Base-by-base conservation (phyloP, 2,888 invertebrate genomes). In the Pediacus dermestoides region DNA sequence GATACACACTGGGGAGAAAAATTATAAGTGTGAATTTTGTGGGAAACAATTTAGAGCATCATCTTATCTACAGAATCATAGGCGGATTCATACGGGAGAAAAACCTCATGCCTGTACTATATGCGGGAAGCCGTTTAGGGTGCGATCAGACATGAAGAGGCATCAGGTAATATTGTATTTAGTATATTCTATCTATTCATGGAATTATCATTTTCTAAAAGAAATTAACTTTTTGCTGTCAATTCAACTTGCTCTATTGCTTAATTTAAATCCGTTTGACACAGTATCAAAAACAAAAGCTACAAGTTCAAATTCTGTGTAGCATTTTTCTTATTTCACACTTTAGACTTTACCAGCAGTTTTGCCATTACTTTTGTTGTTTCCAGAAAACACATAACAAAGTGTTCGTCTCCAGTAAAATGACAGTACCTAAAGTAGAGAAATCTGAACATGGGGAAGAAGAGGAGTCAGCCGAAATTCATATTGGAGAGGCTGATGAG, bases 11-110 rank as follows among this genome's bases (percentile, higher is more conserved):
- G 87, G 88, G 6, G 91, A 92, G 63, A 76, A 83, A 34, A 89
- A 90, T 70, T 91, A 90, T 68, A 81, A 83, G 53, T 92, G 91
- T 63, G 87, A 88, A 50, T 85, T 77, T 64, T 92, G 91, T 63
- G 76, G 75, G 45, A 91, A 89, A 68, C 79, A 81, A 12, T 92
- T 92, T 71, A 74, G 91, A 25, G 89, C 91, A 6, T 87, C 88
- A 30, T 88, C 87, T 3, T 91, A 91, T 70, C 66, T 90, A 6
- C 83, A 87, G 55, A 86, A 82, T 57, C 91, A 92, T 66, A 77
- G 88, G 54, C 74, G 88, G 46, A 88, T 88, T 38, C 91, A 91
- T 57, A 91, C 91, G 10, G 90, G 85, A 2, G 87, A 85, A 60
- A 85, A 83, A 49, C 88, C 89, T 0, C 81, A 87, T 67, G 75